Evolutionary conservation across 2,888 invertebrate species (phyloP), one percentile per base, ranked within the genome.

Genomic region (Hirudinaria manillensis): DNA sequence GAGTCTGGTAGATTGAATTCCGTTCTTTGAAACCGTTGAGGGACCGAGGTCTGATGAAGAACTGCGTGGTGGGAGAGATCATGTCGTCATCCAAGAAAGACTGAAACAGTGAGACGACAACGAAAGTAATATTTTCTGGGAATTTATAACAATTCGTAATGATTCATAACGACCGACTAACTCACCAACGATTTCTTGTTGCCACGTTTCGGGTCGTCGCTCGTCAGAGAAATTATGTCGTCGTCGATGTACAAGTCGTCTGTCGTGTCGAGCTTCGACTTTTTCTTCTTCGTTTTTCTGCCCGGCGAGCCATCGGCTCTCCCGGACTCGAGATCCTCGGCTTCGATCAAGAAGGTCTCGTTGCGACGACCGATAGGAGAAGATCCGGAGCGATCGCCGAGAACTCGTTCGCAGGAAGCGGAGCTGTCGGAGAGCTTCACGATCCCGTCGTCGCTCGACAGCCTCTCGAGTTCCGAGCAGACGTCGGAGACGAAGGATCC

Each of bases 201-300:
- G 24, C 61, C 32, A 21, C 19, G 4, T 36, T 68, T 68, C 34
- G 16, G 2, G 29, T 45, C 32, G 16, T 75, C 53, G 36, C n/a
- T 32, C 16, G 56, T 70, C n/a, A 72, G n/a, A n/a, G 70, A 67
- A 36, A 72, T 75, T 45, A 76, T 61, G 45, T 77, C 77, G 73
- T 77, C 77, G 36, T 77, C 77, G 19, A 77, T 77, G 74, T 77
- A 77, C 51, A 77, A 51, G 38, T 77, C 77, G 24, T 71, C 53
- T 4, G 36, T 27, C n/a, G 32, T 10, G 19, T 68, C 36, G 7
- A 68, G 32, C 10, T 19, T 65, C 67, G 34, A 29, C 67, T 51
- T 66, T 34, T 51, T 72, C 61, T 36, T 34, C 21, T 72, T 36
- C n/a, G 10, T n/a, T 27, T 61, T 36, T 3, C n/a, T 36, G 65